Percentiles rank a stretch among this genome's conserved stretches.
Evolutionary conservation across 2,888 invertebrate species (phyloP).

Genomic region (Amiota minor): DNA sequence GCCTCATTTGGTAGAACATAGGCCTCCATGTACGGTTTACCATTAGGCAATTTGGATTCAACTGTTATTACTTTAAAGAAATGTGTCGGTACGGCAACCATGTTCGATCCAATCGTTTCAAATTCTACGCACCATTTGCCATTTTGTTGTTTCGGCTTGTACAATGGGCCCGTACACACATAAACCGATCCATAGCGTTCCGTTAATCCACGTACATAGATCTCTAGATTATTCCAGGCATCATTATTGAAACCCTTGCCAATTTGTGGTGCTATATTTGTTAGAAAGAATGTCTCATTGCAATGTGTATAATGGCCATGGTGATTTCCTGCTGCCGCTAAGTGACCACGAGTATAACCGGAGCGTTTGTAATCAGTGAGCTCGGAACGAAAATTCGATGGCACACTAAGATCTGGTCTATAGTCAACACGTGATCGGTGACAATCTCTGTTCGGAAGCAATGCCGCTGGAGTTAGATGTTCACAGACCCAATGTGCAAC

Average conservation of each 20-base stretch:
- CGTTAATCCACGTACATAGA: conserved; percentile 83
- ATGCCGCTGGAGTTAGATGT: conserved; percentile 84
- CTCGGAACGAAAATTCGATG: conserved; percentile 85
- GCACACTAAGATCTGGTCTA: conserved; percentile 85
- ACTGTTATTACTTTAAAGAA: conserved; percentile 95
- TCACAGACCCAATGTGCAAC: conserved; percentile 98
- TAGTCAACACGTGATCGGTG: conserved; percentile 87
- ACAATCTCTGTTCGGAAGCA: conserved; percentile 79
- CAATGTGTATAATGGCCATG: conserved; percentile 82
- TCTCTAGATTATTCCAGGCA: conserved; percentile 91
- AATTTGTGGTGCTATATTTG: conserved; percentile 97
- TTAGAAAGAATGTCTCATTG: conserved; percentile 91
- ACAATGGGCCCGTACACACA: conserved; percentile 92
- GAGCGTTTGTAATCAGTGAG: conserved; percentile 89
- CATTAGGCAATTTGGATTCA: conserved; percentile 77
- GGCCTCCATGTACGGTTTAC: conserved; percentile 87
- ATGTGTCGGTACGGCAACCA: conserved; percentile 97
- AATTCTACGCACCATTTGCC: conserved; percentile 88
- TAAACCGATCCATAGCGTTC: conserved; percentile 84
- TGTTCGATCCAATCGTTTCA: conserved; percentile 91
- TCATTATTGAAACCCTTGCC: conserved; percentile 88
- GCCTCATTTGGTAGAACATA: conserved; percentile 93
- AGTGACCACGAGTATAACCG: conserved; percentile 94
- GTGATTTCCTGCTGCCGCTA: conserved; percentile 98
- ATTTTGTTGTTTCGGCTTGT: conserved; percentile 83